phyloP scores from a whole-genome alignment of 2,797 vertebrate species.

The Thunnus albacares region DNA sequence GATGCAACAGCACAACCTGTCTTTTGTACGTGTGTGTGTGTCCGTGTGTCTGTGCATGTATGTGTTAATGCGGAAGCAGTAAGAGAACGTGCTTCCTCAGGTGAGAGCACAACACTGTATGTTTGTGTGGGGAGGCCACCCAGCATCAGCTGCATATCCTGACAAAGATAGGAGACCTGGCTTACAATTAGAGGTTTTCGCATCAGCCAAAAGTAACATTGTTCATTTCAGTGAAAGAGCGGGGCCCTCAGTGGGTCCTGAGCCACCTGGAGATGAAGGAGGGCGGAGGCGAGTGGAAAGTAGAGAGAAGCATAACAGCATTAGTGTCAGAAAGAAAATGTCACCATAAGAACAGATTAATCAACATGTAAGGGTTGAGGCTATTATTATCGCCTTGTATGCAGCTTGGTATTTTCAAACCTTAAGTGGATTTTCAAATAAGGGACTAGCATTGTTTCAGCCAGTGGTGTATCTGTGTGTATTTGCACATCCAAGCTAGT shows the following conservation, averaged over 20 bases:
- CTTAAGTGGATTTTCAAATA: constrained; percentile 40
- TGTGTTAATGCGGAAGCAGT: constrained; percentile 41
- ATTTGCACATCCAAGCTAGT: constrained; percentile 70
- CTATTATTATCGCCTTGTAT: constrained; percentile 39
- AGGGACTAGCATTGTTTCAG: constrained; percentile 51
- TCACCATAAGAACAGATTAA: constrained; percentile 51
- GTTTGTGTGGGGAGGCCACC: constrained; percentile 73
- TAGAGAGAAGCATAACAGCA: constrained; percentile 69
- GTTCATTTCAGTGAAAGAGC: constrained; percentile 61
- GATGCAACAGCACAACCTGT: constrained; percentile 77
- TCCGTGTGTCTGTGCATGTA: constrained; percentile 8
- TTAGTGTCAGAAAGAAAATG: constrained; percentile 65
- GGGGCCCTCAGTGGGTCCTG: constrained; percentile 47
- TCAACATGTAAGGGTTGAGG: constrained; percentile 37
- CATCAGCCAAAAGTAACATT: constrained; percentile 76
- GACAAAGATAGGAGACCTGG: constrained; percentile 73
- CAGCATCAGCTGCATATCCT: constrained; percentile 67
- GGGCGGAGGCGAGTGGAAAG: constrained; percentile 49
- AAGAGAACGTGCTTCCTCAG: constrained; percentile 61
- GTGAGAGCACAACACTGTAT: constrained; percentile 62
- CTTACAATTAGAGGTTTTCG: constrained; percentile 70
- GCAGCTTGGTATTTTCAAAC: constrained; percentile 42
- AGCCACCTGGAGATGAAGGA: constrained; percentile 72
- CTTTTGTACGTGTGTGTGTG: constrained; percentile 49
- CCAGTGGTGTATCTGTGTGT: constrained; percentile 63